Conservation (phyloP, 2,888 invertebrate genomes). For the Erebia aethiops region DNA sequence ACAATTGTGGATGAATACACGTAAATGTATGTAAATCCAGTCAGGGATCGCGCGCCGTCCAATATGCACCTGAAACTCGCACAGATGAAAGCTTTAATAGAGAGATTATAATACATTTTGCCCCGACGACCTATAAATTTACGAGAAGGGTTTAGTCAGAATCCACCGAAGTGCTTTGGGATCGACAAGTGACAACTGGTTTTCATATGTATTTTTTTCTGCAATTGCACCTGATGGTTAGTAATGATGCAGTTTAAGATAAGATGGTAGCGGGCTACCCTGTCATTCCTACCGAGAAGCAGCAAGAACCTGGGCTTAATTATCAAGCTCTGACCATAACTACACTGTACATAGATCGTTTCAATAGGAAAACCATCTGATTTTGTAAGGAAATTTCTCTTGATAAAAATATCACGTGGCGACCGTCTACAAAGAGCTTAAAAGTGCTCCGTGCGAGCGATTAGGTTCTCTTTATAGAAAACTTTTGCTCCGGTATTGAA, state of each 20-base stretch:
- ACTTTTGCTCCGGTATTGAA: conserved; percentile 14
- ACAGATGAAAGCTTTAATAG: conserved; percentile 40
- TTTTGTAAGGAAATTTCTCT: conserved; percentile 43
- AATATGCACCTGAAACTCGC: conserved; percentile 52
- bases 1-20: conserved; percentile 49
- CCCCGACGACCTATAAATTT: too few species aligned
- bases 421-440: conserved; percentile 35
- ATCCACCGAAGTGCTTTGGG: too few species aligned
- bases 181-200: too few species aligned
- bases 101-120: neutral
- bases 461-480: conserved; percentile 24
- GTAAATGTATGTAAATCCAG: conserved; percentile 50
- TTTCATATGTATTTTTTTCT: too few species aligned
- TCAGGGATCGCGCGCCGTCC: conserved; percentile 47
- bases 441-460: conserved; percentile 11
- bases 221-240: too few species aligned
- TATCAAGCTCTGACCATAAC: conserved; percentile 16
- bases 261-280: too few species aligned
- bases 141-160: too few species aligned
- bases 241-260: too few species aligned
- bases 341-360: conserved; percentile 29
- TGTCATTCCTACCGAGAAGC: too few species aligned
- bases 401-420: conserved; percentile 50
- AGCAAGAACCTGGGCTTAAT: neutral
- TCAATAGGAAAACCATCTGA: conserved; percentile 47